Evolutionary conservation across 2,888 invertebrate species (phyloP), one percentile per base, ranked within the genome.

Genomic region (Netelia inedita): DNA sequence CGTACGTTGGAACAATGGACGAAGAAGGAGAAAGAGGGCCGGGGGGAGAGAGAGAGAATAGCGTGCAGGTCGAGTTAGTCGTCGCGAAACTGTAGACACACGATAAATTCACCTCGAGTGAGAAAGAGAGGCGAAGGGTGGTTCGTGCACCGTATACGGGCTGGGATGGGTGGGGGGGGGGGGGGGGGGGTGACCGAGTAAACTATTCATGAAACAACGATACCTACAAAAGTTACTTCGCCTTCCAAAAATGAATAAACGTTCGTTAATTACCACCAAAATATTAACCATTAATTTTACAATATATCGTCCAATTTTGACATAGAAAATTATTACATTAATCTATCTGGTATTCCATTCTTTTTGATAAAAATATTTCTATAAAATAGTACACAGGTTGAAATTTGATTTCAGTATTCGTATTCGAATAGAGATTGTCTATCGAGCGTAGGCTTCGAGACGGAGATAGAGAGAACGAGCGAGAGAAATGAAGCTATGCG

Each of bases 401-500:
- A 14, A 14, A 46, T 46, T 14, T 14, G 14, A 46, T 46, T 46
- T 46, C 10, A 14, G 46, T 14, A 46, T 11, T 46, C 46, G 14
- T 46, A 46, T 46, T 46, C 19, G 57, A 9, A 16, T 57, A 57
- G 57, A 19, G 57, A 19, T 19, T 6, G 10, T 19, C 19, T 57
- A 41, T 65, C 11, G 41, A 65, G 16, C 43, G 43, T n/a, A 65
- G 41, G 43, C 43, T 43, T 19, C 41, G 43, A 43, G 16, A 16
- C 43, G 11, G 16, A 41, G 43, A 43, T 57, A 19, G 61, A 23
- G 23, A 28, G 85, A 83, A 63, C 85, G 86, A 81, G 73, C 87
- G 88, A 88, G 88, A 87, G 87, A 81, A 83, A 46, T 46, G 46
- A 46, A 61, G 61, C 61, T 28, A 61, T 57, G 9, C 9, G 86